Conservation (phyloP, 2,113 vertebrate species). For the Gobio gobio region DNA sequence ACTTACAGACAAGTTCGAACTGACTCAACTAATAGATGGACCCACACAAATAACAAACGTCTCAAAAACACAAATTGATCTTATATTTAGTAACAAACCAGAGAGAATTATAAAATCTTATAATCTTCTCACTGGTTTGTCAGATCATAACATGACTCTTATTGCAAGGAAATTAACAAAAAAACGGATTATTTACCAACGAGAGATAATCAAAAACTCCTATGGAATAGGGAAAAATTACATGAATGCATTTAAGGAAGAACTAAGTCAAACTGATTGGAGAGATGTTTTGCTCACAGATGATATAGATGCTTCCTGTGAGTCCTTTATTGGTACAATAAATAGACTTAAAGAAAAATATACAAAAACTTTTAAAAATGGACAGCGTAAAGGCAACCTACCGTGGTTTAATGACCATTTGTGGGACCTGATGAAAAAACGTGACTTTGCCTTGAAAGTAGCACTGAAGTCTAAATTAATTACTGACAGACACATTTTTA, state of each 20-base stretch:
- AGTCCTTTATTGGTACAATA: too few relatives aligned
- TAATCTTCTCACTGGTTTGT: too few relatives aligned
- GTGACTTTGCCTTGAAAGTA: not conserved
- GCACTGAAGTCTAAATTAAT: constrained; percentile 9
- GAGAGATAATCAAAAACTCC: constrained; percentile 8
- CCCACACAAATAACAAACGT: too few relatives aligned
- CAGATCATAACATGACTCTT: not conserved
- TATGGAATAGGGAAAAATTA: not conserved
- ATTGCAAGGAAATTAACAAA: not conserved
- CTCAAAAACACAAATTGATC: too few relatives aligned
- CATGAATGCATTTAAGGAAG: not conserved
- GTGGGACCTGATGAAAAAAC: too few relatives aligned
- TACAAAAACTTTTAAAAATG: not conserved
- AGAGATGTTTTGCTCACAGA: too few relatives aligned
- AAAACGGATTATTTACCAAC: constrained; percentile 13
- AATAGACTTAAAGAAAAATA: too few relatives aligned
- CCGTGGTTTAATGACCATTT: constrained; percentile 16
- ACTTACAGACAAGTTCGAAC: too few relatives aligned
- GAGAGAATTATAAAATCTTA: too few relatives aligned
- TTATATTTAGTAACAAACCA: too few relatives aligned
- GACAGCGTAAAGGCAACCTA: not conserved
- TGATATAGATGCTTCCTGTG: too few relatives aligned
- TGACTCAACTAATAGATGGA: too few relatives aligned
- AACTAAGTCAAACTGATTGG: not conserved
- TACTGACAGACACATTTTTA: not conserved